Evolutionary conservation across 2,888 invertebrate species (phyloP), one percentile per base, ranked within the genome.

Genomic region (Sclerodermus sp.): DNA sequence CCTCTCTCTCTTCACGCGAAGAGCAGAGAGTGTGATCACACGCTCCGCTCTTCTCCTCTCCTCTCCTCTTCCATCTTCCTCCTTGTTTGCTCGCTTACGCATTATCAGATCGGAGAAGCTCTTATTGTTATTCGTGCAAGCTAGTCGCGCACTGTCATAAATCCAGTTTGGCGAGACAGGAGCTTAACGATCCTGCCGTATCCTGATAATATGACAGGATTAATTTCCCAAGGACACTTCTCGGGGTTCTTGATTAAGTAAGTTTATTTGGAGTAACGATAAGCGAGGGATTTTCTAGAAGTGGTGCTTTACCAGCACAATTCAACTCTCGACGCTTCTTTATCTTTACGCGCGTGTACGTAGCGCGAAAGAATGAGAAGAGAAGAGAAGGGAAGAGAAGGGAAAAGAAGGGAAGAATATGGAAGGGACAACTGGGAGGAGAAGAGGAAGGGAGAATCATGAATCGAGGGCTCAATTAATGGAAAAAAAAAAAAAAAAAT

Each of bases 131-230:
- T 13, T 13, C 34, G 34, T 4, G 12, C 12, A 14, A 10, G 34
- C 34, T 12, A 34, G 12, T 23, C 34, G 41, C 40, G 31, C 32
- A 44, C 41, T 43, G 36, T 23, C 40, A 51, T 48, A 47, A 31
- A 48, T 49, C 51, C 47, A 41, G 30, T 45, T 46, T 43, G 34
- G 37, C 34, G 43, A 44, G 38, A 44, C 38, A 32, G 37, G 45
- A 45, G 23, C 36, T 29, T 34, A 34, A 49, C 8, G 29, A 39
- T 49, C 15, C 40, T 23, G 34, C 34, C 36, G n/a, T 40, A 6
- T 40, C n/a, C 10, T 15, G 14, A 15, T 15, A 40, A 14, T 17
- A 40, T 13, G 10, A 16, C 17, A n/a, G 23, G 23, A 23, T 23
- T 23, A 23, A 23, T 23, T 23, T 23, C 23, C 23, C 23, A 12